Conservation (phyloP, 2,888 invertebrate genomes). For the Scaptomyza polygonia region DNA sequence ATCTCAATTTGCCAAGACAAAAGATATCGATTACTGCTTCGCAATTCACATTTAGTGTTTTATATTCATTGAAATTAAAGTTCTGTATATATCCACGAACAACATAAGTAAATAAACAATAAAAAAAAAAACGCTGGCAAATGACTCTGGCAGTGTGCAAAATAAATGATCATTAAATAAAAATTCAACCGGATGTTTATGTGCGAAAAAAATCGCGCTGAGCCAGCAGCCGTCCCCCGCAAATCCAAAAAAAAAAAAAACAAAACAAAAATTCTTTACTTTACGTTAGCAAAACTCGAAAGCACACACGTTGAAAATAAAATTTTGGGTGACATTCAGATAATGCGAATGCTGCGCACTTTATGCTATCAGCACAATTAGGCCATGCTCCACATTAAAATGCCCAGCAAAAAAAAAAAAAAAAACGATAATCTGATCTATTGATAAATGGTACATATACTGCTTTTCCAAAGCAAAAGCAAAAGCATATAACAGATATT, state of each 20-base stretch:
- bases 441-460: slow-evolving; percentile 18
- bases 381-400: slow-evolving; percentile 30
- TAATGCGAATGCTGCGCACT: slow-evolving; percentile 70
- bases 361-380: slow-evolving; percentile 61
- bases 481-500: neutral
- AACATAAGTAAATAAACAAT: slow-evolving; percentile 63
- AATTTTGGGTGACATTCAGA: slow-evolving; percentile 66
- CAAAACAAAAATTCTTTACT: slow-evolving; percentile 45
- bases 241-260: slow-evolving; percentile 16
- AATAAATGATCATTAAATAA: slow-evolving; percentile 79
- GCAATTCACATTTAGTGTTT: neutral
- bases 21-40: slow-evolving; percentile 4
- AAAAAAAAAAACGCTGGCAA: slow-evolving; percentile 29
- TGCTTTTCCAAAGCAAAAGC: no score
- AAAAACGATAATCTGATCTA: slow-evolving; percentile 15
- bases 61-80: slow-evolving; percentile 2
- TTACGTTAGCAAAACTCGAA: slow-evolving; percentile 34
- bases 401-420: slow-evolving; percentile 33
- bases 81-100: slow-evolving; percentile 25
- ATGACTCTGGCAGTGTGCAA: slow-evolving; percentile 48
- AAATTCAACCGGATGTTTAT: slow-evolving; percentile 82
- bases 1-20: neutral
- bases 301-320: slow-evolving; percentile 3
- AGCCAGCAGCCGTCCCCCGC: slow-evolving; percentile 19
- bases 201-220: slow-evolving; percentile 45